Evolutionary conservation across 2,113 vertebrate species (phyloP).

Genomic region (Cephalopholis sonnerati): DNA sequence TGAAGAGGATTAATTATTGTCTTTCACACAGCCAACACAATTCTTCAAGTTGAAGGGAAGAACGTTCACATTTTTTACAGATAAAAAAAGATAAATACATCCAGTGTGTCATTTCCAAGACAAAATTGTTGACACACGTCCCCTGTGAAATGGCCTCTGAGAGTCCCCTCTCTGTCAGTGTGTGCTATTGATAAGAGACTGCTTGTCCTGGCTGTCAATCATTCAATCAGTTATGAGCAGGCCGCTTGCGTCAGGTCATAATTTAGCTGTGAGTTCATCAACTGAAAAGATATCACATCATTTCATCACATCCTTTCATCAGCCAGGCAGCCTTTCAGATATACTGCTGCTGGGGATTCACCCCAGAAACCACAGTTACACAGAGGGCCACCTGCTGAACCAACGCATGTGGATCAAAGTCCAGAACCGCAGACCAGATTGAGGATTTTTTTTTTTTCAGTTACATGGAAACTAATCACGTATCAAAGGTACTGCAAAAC

Average conservation of each 20-base stretch:
- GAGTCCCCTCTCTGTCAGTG: constrained; percentile 56
- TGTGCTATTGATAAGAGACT: constrained; percentile 61
- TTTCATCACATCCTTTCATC: constrained; percentile 75
- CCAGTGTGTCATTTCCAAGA: constrained; percentile 48
- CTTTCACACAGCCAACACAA: neutral
- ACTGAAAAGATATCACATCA: constrained; percentile 63
- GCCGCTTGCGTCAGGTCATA: constrained; percentile 63
- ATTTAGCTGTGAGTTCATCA: constrained; percentile 69
- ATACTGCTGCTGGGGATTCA: constrained; percentile 43
- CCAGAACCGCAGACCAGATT: neutral
- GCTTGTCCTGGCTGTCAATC: constrained; percentile 61
- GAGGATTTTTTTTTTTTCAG: constrained; percentile 3
- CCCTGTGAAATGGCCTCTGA: constrained; percentile 48
- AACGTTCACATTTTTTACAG: constrained; percentile 26
- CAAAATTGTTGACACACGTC: constrained; percentile 49
- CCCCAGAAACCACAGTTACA: constrained; percentile 27
- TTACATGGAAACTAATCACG: constrained; percentile 1
- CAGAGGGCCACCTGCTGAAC: constrained; percentile 38
- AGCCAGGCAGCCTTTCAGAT: constrained; percentile 59
- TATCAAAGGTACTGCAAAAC: constrained; percentile 44
- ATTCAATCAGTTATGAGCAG: constrained; percentile 41
- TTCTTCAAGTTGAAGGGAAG: constrained; percentile 17
- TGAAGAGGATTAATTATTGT: neutral
- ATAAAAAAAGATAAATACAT: constrained; percentile 52
- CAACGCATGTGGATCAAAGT: constrained; percentile 51